These are phyloP conservation scores for Amblyteles armatorius DNA, from an alignment of 2,888 invertebrate species.

Conservation along the genomic window DNA sequence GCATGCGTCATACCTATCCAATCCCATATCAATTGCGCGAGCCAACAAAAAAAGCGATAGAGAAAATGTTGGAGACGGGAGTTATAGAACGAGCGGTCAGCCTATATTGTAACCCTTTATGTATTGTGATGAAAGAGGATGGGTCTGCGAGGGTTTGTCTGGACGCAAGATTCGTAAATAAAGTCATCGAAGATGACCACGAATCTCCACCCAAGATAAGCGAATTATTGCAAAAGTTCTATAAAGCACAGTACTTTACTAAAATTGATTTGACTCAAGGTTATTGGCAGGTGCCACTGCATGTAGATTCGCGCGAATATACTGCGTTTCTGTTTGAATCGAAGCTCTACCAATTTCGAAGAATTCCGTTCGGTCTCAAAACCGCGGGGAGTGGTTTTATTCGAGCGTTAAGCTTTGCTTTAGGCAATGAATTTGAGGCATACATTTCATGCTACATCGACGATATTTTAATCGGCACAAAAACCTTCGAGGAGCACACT, in stretches of 20 bases:
- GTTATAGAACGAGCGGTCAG: slow-evolving; percentile 30
- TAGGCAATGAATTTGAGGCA: not conserved
- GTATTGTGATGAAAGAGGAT: slow-evolving; percentile 21
- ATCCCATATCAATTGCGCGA: slow-evolving; percentile 17
- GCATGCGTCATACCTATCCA: slow-evolving; percentile 17
- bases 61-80: slow-evolving; percentile 17
- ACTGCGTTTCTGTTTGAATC: slow-evolving; percentile 69
- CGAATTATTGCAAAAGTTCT: not conserved
- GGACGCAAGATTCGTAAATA: slow-evolving; percentile 16
- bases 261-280: slow-evolving; percentile 4
- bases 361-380: too few species aligned
- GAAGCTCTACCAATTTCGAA: slow-evolving; percentile 70
- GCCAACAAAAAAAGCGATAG: slow-evolving; percentile 14
- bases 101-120: slow-evolving; percentile 26
- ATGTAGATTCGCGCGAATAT: slow-evolving; percentile 59
- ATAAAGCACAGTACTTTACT: not conserved
- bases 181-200: slow-evolving; percentile 28
- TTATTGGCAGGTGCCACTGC: slow-evolving; percentile 38
- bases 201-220: slow-evolving; percentile 21
- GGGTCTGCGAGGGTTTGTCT: not conserved
- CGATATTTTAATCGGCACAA: slow-evolving; percentile 67
- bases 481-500: slow-evolving; percentile 67
- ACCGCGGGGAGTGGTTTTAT: too few species aligned
- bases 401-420: slow-evolving; percentile 47
- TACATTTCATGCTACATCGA: not conserved